A percentile compares a stretch with the other conserved stretches of the same genome.
Conservation (phyloP, 1,140 invertebrate genomes). For the Oedothorax gibbosus region DNA sequence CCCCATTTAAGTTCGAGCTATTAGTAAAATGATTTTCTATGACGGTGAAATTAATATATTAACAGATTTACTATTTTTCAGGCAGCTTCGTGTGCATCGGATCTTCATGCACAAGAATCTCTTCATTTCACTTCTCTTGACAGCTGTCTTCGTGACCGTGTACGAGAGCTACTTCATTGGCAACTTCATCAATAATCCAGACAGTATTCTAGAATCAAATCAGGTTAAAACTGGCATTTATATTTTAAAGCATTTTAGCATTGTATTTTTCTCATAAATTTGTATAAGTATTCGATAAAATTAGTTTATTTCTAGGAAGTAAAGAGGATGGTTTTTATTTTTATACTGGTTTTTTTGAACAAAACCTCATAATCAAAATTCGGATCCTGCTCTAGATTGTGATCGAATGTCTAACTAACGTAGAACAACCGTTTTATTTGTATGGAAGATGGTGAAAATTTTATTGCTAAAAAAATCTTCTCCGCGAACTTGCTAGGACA, state of each 20-base stretch:
- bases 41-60: background rate
- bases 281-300: too few relatives aligned
- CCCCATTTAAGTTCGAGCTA: background rate
- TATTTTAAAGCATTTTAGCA: background rate
- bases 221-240: background rate
- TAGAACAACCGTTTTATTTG: too few relatives aligned
- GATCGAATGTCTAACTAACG: too few relatives aligned
- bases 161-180: conserved; percentile 70
- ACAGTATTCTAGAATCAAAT: conserved; percentile 63
- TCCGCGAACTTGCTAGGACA: too few relatives aligned
- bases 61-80: conserved; percentile 10
- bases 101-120: conserved; percentile 73
- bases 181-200: conserved; percentile 64
- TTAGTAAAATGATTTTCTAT: background rate
- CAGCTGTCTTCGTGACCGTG: conserved; percentile 67
- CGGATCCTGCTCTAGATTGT: too few relatives aligned
- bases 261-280: too few relatives aligned
- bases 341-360: background rate
- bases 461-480: too few relatives aligned
- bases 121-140: conserved; percentile 71
- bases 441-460: too few relatives aligned
- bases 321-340: too few relatives aligned
- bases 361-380: too few relatives aligned
- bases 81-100: conserved; percentile 64
- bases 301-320: too few relatives aligned